A percentile compares a stretch with the other conserved stretches of the same genome.
Evolutionary conservation across 2,113 vertebrate genomes (phyloP).

Genomic region (Rhea pennata): DNA sequence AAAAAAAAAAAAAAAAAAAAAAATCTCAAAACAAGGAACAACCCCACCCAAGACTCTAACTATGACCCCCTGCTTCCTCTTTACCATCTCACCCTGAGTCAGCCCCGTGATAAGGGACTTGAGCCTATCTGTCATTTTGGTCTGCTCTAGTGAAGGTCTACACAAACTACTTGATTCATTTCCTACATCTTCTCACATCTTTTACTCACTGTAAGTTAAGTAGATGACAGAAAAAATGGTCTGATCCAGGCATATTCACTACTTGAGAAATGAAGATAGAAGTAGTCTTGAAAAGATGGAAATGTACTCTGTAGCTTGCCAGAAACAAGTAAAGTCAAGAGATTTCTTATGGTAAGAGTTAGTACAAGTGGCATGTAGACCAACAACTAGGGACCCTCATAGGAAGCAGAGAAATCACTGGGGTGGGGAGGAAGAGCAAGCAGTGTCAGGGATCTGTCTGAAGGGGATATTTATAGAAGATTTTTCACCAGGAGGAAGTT

Average conservation of each 20-base stretch:
- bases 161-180: too few species aligned
- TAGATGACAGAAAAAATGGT: background rate
- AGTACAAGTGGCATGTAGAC: background rate
- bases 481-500: background rate
- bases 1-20: background rate
- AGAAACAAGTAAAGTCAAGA: background rate
- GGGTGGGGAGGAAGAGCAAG: too few species aligned
- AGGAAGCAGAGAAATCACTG: background rate
- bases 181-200: background rate
- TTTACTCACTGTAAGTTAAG: background rate
- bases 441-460: background rate
- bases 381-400: background rate
- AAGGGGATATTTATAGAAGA: background rate
- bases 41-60: background rate
- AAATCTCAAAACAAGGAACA: background rate
- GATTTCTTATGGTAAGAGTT: background rate
- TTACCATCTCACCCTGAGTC: rapidly evolving
- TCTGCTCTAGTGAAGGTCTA: background rate
- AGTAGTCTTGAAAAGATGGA: background rate
- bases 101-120: background rate
- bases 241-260: background rate
- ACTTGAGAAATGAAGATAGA: background rate
- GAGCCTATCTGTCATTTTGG: background rate
- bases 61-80: background rate
- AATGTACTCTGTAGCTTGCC: background rate